Conservation (phyloP, 2,113 vertebrate genomes). For the Heliornis fulica region DNA sequence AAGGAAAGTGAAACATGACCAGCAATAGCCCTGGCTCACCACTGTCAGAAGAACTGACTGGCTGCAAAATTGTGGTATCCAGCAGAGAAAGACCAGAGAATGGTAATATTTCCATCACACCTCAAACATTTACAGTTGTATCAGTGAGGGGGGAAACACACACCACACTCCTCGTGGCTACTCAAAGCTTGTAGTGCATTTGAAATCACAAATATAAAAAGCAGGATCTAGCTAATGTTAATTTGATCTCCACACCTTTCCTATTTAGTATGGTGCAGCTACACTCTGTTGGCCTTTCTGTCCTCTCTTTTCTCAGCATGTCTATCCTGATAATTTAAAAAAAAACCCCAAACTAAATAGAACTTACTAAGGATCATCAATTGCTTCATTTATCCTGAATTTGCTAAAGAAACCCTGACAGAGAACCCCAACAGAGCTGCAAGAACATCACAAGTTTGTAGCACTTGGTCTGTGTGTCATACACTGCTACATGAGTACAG, state of each 20-base stretch:
- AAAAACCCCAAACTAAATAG: not conserved
- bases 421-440: not conserved
- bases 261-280: not conserved
- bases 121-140: not conserved
- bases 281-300: not conserved
- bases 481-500: not conserved
- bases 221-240: not conserved
- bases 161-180: not conserved
- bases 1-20: not conserved
- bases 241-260: not conserved
- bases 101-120: not conserved
- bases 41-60: not conserved
- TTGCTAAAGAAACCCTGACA: not conserved
- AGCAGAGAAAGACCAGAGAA: not conserved
- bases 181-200: not conserved
- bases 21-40: not conserved
- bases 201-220: not conserved
- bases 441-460: not conserved
- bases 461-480: not conserved
- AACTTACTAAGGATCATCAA: not conserved
- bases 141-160: not conserved
- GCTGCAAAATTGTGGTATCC: not conserved
- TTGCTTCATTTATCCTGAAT: not conserved
- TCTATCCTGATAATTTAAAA: not conserved
- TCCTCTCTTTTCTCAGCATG: not conserved